Evolutionary conservation across 2,113 vertebrate species (phyloP).

Genomic region (Percina caprodes): DNA sequence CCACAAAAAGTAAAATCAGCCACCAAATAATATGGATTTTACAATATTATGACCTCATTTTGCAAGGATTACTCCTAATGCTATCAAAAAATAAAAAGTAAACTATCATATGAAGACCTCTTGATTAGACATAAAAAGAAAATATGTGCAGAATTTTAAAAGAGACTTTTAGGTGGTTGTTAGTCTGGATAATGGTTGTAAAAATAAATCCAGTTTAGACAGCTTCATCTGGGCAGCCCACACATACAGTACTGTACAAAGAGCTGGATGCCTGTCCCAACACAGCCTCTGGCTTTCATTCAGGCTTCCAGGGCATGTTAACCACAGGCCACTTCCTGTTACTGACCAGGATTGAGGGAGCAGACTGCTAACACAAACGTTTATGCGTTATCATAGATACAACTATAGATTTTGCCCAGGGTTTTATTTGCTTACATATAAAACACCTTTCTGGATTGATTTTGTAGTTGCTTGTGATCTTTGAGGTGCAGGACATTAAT

Average conservation of each 20-base stretch:
- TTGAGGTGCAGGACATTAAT: not conserved
- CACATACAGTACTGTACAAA: conserved; percentile 59
- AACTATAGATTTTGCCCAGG: not conserved
- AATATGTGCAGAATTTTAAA: conserved; percentile 47
- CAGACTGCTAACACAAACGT: conserved; percentile 20
- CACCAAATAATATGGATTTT: conserved; percentile 41
- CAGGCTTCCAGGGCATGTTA: conserved; percentile 62
- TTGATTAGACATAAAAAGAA: conserved; percentile 42
- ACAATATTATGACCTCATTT: conserved; percentile 37
- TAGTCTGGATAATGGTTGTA: conserved; percentile 50
- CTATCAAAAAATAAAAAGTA: conserved; percentile 42
- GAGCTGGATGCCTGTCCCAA: conserved; percentile 64
- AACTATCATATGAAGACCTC: conserved; percentile 17
- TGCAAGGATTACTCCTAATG: conserved; percentile 11
- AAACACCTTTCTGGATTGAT: conserved; percentile 27
- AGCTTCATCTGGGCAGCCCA: conserved; percentile 61
- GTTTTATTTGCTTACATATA: not conserved
- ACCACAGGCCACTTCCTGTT: conserved; percentile 80
- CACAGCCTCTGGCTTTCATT: conserved; percentile 63
- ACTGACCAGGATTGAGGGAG: conserved; percentile 57
- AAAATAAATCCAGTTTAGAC: conserved; percentile 68
- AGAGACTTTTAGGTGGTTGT: conserved; percentile 39
- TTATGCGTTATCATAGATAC: not conserved
- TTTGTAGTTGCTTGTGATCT: conserved; percentile 14
- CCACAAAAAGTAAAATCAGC: conserved; percentile 21